These are phyloP conservation scores for Dryomyza anilis DNA, from an alignment of 2,888 invertebrate genomes.

Conservation along the genomic window DNA sequence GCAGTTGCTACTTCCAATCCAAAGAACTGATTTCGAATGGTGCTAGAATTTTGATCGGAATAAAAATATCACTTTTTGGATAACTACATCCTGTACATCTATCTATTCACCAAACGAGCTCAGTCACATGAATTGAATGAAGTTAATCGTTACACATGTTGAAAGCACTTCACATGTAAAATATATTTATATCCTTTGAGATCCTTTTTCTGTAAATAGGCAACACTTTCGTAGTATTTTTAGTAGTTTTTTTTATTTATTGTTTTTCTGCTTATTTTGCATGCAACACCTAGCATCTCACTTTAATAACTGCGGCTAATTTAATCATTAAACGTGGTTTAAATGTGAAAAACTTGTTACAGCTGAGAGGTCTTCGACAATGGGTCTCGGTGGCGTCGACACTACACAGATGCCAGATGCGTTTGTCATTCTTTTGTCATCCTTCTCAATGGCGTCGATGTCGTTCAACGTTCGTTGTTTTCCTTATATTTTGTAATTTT, in stretches of 20 bases:
- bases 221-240: no score
- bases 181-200: not conserved
- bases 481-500: constrained; percentile 14
- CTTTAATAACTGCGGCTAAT: constrained; percentile 28
- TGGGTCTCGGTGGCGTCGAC: constrained; percentile 20
- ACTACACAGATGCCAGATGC: not conserved
- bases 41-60: constrained; percentile 38
- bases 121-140: constrained; percentile 42
- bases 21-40: constrained; percentile 46
- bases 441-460: no score
- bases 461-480: no score
- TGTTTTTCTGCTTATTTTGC: no score
- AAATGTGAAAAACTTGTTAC: constrained; percentile 44
- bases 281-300: constrained; percentile 15
- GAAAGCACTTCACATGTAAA: not conserved
- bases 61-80: constrained; percentile 19
- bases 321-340: constrained; percentile 38
- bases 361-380: constrained; percentile 43
- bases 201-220: not conserved
- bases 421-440: constrained; percentile 21
- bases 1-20: constrained; percentile 31
- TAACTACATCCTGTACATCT: no score
- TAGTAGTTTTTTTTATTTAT: no score
- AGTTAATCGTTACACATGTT: not conserved
- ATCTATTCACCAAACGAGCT: constrained; percentile 45